Conservation (phyloP, 2,888 invertebrate species). For the Aspidiotus rigidus region DNA sequence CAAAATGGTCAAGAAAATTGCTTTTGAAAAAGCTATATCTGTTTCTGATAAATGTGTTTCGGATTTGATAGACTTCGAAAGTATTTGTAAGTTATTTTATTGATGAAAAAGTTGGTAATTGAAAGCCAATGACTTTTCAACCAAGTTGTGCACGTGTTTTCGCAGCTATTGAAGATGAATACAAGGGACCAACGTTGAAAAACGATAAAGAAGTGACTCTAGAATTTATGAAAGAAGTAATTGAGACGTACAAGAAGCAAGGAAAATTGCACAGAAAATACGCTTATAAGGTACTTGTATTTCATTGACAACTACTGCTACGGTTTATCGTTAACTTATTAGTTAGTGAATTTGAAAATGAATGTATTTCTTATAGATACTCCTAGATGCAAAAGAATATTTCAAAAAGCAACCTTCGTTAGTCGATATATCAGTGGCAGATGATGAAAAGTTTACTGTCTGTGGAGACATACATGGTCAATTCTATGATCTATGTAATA, state of each 20-base stretch:
- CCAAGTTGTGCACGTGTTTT: slow-evolving; percentile 34
- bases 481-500: slow-evolving; percentile 95
- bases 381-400: slow-evolving; percentile 48
- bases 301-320: slow-evolving; percentile 6
- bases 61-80: slow-evolving; percentile 78
- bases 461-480: slow-evolving; percentile 99
- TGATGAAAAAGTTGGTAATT: not conserved
- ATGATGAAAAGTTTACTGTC: slow-evolving; percentile 86
- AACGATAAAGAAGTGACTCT: slow-evolving; percentile 80
- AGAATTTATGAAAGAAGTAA: slow-evolving; percentile 78
- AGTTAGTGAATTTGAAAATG: not conserved
- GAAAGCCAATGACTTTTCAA: not conserved
- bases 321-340: slow-evolving; percentile 3
- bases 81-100: slow-evolving; percentile 63
- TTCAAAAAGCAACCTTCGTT: slow-evolving; percentile 50
- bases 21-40: slow-evolving; percentile 94
- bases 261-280: slow-evolving; percentile 92
- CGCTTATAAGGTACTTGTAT: slow-evolving; percentile 83
- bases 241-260: slow-evolving; percentile 82
- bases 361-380: slow-evolving; percentile 57
- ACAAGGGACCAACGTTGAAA: slow-evolving; percentile 79
- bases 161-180: slow-evolving; percentile 87
- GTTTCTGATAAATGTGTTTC: slow-evolving; percentile 84
- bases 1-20: slow-evolving; percentile 88
- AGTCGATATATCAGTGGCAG: slow-evolving; percentile 78